A percentile compares a stretch with the other conserved stretches of the same genome.
phyloP scores from a whole-genome alignment of 1,140 invertebrate species.

The Phymorhynchus buccinoides region DNA sequence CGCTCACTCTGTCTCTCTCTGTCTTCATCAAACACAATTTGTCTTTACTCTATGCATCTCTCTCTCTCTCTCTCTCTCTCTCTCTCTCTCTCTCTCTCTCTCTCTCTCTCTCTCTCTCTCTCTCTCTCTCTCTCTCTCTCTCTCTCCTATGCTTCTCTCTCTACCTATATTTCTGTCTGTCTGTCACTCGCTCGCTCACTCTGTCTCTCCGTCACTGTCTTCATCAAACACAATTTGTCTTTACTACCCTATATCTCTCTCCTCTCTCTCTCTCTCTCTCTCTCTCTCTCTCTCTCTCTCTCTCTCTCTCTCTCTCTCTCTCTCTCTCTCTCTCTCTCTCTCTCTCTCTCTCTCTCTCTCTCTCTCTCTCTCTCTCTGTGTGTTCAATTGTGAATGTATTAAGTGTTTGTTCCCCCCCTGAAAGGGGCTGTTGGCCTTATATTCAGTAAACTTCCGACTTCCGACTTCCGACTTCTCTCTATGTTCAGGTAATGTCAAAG shows the following conservation, averaged over 20 bases:
- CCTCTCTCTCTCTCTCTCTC: neutral
- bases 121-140: conserved; percentile 6
- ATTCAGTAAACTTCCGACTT: too few species aligned
- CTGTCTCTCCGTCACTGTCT: neutral
- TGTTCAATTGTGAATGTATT: neutral
- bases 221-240: neutral
- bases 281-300: neutral
- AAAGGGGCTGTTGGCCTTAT: too few species aligned
- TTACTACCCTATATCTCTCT: neutral
- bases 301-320: neutral
- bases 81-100: neutral
- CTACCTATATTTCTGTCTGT: neutral
- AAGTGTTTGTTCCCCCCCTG: neutral
- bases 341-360: neutral
- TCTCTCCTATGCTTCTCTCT: neutral
- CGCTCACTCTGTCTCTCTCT: neutral
- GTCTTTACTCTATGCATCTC: too few species aligned
- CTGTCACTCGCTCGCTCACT: neutral
- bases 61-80: neutral
- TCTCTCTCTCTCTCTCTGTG: neutral
- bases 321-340: neutral
- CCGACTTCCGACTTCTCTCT: neutral
- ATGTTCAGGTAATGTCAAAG: neutral
- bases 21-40: too few species aligned
- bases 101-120: neutral